phyloP scores from a whole-genome alignment of 2,888 invertebrate species.

The Pristionchus fissidentatus region DNA sequence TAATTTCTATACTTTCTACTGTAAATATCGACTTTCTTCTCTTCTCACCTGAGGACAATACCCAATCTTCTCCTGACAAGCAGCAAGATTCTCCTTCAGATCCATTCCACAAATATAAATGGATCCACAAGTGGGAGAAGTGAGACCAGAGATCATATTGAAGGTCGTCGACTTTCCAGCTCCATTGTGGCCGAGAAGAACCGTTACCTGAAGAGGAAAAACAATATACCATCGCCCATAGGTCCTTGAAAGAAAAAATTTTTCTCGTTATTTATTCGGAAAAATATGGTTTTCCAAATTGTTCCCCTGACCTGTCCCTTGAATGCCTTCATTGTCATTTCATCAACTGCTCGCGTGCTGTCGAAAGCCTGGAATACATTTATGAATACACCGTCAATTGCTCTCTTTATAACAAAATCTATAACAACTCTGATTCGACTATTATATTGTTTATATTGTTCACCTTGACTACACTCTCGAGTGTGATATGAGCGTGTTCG shows the following conservation, averaged over 20 bases:
- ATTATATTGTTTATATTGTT: too few species aligned
- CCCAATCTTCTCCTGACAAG: slow-evolving; percentile 65
- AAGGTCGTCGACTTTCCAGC: slow-evolving; percentile 71
- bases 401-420: not conserved
- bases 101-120: slow-evolving; percentile 64
- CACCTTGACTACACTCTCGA: slow-evolving; percentile 33
- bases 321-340: slow-evolving; percentile 66
- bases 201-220: slow-evolving; percentile 60
- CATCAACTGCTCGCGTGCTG: slow-evolving; percentile 70
- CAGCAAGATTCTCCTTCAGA: slow-evolving; percentile 55
- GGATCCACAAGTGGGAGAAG: slow-evolving; percentile 61
- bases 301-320: slow-evolving; percentile 62
- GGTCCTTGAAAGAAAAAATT: not conserved
- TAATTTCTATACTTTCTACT: not conserved
- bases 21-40: too few species aligned
- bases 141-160: slow-evolving; percentile 65
- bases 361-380: not conserved
- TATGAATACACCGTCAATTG: not conserved
- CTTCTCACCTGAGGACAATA: slow-evolving; percentile 65
- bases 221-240: not conserved
- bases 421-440: not conserved
- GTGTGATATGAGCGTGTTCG: slow-evolving; percentile 1
- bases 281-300: not conserved
- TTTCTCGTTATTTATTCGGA: not conserved
- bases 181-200: slow-evolving; percentile 75